Evolutionary conservation across 2,113 vertebrate species (phyloP), one percentile per base, ranked within the genome.

Genomic region (Nanorana parkeri): DNA sequence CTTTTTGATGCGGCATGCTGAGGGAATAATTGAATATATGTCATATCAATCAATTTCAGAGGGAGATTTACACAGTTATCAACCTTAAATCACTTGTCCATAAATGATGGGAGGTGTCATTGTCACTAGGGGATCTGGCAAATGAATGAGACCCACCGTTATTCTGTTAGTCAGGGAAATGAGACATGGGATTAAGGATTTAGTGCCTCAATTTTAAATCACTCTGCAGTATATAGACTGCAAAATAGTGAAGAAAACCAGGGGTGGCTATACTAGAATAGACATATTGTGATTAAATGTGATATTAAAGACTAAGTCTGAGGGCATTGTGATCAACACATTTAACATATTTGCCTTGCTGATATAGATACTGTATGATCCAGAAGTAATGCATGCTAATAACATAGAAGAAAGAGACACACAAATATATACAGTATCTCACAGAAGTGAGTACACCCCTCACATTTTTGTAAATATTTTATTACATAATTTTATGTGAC

Each of bases 31-130:
- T 82, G 71, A 76, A 82, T 68, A 60, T 20, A 75, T 76, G 80
- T 76, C 80, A 82, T 76, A 83, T 83, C 72, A 67, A 76, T 83
- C 80, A 76, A 56, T 83, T 83, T 76, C 71, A 60, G 79, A 81
- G 61, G 29, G 63, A 58, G 80, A 76, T 68, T 56, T 83, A 68
- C 54, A 19, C 54, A 76, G 63, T 66, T 83, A 76, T 83, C 80
- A 76, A 21, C 32, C 54, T 76, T 76, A 76, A 58, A 60, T 83
- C 64, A 83, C 72, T 83, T 83, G 64, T 76, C 71, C 32, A 51
- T 76, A 74, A 76, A 68, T 60, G n/a, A 76, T 51, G 52, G 54
- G 71, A 66, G 71, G 71, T 83, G 63, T 58, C 63, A 58, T 23
- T 10, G 51, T 67, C 51, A 28, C 61, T 28, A 83, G 63, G 80